Evolutionary conservation across 2,888 invertebrate genomes (phyloP), one percentile per base, ranked within the genome.

Genomic region (Perizoma flavofasciatum): DNA sequence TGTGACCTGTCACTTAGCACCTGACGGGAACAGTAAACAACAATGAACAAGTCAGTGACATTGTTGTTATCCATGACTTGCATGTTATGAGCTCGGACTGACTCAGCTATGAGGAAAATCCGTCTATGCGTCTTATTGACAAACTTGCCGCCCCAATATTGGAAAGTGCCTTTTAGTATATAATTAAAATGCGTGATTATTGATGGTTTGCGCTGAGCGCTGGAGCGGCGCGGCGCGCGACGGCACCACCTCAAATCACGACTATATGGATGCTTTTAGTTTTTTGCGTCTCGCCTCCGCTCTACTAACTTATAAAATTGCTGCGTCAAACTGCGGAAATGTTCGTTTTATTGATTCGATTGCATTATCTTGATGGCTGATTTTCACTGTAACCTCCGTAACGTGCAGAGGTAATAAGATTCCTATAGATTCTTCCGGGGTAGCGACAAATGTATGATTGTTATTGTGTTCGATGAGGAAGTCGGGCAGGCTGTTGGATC

Each of bases 281-380:
- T 46, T 55, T 52, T 53, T 49, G 34, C 45, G 43, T 11, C 32
- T 55, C 41, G 35, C 11, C 37, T 43, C 46, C 58, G 64, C 59
- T 64, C 59, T 50, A 61, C 37, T 64, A 50, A 59, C 61, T 61
- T 43, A 10, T 44, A 11, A 52, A 37, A 47, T n/a, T 7, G 39
- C 39, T 45, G n/a, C 32, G 35, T 45, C 11, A 46, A 46, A 55
- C 49, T 46, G 55, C 55, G 59, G 55, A 59, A 49, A 45, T 50
- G 33, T 33, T 53, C 48, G 41, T 51, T 49, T 40, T 40, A 37
- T 55, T 48, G 4, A 47, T 49, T 49, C 5, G 4, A 49, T 5
- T 9, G 6, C 10, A 49, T 22, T 43, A 43, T 35, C 11, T 49
- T 35, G 39, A 50, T 44, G 10, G 40, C 34, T 49, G 37, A 7